Evolutionary conservation across 2,888 invertebrate genomes (phyloP), one percentile per base, ranked within the genome.

Genomic region (Salticus scenicus): DNA sequence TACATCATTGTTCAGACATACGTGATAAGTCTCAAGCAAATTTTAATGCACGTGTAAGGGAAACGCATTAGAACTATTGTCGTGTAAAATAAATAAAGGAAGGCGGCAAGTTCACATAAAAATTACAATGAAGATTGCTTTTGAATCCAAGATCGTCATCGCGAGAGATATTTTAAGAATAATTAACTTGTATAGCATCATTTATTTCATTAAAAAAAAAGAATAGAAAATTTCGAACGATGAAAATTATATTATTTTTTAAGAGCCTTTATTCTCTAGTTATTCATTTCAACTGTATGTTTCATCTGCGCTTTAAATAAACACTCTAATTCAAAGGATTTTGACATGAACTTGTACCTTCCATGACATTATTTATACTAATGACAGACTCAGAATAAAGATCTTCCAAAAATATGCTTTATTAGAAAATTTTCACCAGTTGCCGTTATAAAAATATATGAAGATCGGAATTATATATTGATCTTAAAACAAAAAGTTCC

Each of bases 1-100:
- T 79, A 64, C 37, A 30, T 71, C 31, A 71, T 79, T 79, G 63
- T 79, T 31, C 20, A 33, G 20, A 28, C 37, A 70, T 33, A 42
- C 67, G 33, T 41, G 27, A 47, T 70, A 70, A 70, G 70, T 77
- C 37, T 30, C n/a, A 7, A 41, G 20, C 17, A 47, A n/a, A 33
- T 33, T 31, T 70, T 70, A 17, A 70, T 70, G 42, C 70, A 14
- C 12, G 20, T 17, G 2, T 30, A 66, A 66, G 30, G 31, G 30
- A 12, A 66, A 66, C n/a, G 31, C n/a, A 31, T 24, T 37, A 27
- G 42, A 42, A 28, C 14, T 0, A 42, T 42, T 24, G 28, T 70
- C 28, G 28, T 42, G 41, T 17, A 42, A 27, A 8, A 42, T 14
- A 70, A 70, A 70, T 37, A 70, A 70, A 27, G 37, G 70, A 37